Evolutionary conservation across 2,797 vertebrate genomes (phyloP).

Genomic region (Eulemur coronatus): DNA sequence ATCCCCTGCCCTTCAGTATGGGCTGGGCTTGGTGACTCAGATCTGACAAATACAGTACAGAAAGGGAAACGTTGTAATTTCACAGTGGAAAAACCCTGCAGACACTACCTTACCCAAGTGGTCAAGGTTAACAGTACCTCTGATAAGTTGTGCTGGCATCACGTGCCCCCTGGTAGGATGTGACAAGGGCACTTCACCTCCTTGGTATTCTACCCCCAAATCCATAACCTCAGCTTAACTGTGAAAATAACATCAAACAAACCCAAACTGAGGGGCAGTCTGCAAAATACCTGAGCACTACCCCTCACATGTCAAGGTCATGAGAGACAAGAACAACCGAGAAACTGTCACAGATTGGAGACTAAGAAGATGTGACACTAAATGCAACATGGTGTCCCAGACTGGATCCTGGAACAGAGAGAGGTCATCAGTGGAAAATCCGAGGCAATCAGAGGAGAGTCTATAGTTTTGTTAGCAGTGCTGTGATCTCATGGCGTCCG

Average conservation of each 20-base stretch:
- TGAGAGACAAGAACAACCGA: not conserved
- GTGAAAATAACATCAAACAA: not conserved
- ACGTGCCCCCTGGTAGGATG: accelerated
- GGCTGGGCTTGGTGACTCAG: not conserved
- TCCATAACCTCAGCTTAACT: not conserved
- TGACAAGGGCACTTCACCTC: not conserved
- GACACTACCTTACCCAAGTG: not conserved
- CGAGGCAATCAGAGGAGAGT: not conserved
- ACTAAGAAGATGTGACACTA: not conserved
- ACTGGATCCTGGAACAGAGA: not conserved
- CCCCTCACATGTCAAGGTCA: not conserved
- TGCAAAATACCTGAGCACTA: not conserved
- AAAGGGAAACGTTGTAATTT: not conserved
- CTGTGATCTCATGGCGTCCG: accelerated
- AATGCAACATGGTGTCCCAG: not conserved
- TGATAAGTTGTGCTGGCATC: not conserved
- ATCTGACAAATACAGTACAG: not conserved
- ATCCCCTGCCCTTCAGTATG: not conserved
- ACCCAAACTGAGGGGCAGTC: not conserved
- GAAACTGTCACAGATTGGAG: not conserved
- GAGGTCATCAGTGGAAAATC: not conserved
- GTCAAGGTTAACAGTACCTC: not conserved
- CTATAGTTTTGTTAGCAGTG: accelerated
- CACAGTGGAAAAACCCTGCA: not conserved
- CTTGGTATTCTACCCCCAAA: not conserved